Evolutionary conservation across 1,140 invertebrate genomes (phyloP), one percentile per base, ranked within the genome.

Genomic region (Cyclina sinensis): DNA sequence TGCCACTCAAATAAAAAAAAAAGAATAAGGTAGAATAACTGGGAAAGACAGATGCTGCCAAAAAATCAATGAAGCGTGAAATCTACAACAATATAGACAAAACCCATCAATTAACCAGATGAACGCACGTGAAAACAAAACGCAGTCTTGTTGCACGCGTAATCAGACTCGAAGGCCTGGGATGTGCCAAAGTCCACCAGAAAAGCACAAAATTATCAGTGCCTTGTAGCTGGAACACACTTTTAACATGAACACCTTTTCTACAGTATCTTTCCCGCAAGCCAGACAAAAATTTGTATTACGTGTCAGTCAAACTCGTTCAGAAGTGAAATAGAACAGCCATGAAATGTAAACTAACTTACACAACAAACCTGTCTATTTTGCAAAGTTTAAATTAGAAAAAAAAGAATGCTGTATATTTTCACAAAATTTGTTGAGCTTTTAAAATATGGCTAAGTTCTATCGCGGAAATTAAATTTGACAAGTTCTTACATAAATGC

Each of bases 91-190:
- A 27, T 70, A 37, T 70, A 70, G 30, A 37, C 65, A 70, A 39
- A 37, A 37, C 37, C n/a, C 14, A 70, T 70, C 65, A 70, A 70
- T 70, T 70, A 70, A 39, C 65, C 65, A 70, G 65, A 70, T 70
- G 65, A 70, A 70, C 32, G 65, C 65, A 70, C 65, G 65, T 70
- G 65, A 27, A 70, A 70, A 70, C 65, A 70, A 70, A 30, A 27
- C 32, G 32, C 35, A 70, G 35, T 11, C 32, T 39, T 27, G 14
- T 70, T n/a, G 65, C 32, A 70, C 65, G 65, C 32, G 32, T 37
- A 70, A 70, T 70, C 35, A 39, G 32, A 70, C 14, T 37, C 1
- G 35, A 0, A 27, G 21, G 30, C 27, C 65, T 70, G 65, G 65
- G 14, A 70, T 5, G 32, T 70, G 65, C 65, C 65, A 70, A 62